phyloP scores from a whole-genome alignment of 1,140 invertebrate genomes.

The Drosophila asahinai region DNA sequence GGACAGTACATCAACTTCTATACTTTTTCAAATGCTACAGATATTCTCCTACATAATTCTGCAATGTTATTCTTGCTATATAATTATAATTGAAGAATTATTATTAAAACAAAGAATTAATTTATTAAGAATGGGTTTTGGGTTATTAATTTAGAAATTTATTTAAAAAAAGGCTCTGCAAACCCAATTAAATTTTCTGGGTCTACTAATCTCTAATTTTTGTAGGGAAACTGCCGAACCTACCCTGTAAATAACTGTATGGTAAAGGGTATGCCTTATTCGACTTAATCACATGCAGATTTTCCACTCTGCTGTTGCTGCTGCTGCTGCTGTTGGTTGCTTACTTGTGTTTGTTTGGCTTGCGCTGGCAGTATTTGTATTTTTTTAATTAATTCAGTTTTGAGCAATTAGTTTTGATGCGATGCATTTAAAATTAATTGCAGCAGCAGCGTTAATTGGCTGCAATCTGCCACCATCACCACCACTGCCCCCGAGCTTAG shows the following conservation, averaged over 20 bases:
- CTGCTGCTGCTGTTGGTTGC: background rate
- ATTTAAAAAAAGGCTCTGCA: too few species aligned
- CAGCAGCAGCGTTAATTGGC: conserved; percentile 56
- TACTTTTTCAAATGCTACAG: too few species aligned
- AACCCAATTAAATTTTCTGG: too few species aligned
- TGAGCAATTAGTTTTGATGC: conserved; percentile 63
- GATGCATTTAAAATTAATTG: conserved; percentile 65
- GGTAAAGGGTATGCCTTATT: background rate
- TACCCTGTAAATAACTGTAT: background rate
- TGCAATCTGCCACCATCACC: conserved; percentile 32
- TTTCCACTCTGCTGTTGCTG: background rate
- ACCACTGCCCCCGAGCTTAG: background rate
- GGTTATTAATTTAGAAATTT: too few species aligned
- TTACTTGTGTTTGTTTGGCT: conserved; percentile 30
- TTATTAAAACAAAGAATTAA: too few species aligned
- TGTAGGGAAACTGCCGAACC: too few species aligned
- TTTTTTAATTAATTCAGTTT: conserved; percentile 62
- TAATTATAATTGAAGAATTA: too few species aligned
- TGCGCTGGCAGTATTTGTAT: conserved; percentile 36
- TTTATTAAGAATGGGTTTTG: too few species aligned
- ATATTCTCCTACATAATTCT: too few species aligned
- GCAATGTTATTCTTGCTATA: too few species aligned
- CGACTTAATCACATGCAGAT: background rate
- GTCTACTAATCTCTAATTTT: background rate
- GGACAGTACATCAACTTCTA: too few species aligned